Conservation (phyloP, 2,113 vertebrate species). For the Alces alces region DNA sequence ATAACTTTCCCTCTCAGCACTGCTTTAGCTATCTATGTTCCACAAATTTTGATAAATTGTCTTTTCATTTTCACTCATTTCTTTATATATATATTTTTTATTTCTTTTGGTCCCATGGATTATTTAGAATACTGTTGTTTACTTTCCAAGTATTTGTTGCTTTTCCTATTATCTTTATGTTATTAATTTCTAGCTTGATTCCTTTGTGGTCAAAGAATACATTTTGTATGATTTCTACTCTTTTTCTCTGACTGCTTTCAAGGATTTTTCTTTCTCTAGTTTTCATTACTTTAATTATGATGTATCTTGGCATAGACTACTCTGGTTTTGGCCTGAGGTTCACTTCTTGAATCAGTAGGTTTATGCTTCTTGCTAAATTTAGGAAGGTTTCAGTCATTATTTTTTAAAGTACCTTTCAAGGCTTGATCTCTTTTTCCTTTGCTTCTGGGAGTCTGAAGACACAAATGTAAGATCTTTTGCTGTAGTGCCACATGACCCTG, state of each 20-base stretch:
- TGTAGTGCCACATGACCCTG: not conserved
- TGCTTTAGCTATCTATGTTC: not conserved
- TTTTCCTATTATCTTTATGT: not conserved
- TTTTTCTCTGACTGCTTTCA: not conserved
- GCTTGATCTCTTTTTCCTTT: not conserved
- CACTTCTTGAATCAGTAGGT: not conserved
- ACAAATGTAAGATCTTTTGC: not conserved
- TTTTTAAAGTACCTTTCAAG: not conserved
- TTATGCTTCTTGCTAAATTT: not conserved
- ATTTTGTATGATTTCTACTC: not conserved
- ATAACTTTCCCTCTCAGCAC: not conserved
- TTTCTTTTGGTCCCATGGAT: not conserved
- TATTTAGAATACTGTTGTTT: not conserved
- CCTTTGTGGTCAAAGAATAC: not conserved
- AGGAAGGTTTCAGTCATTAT: not conserved
- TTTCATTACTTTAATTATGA: not conserved
- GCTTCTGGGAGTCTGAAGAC: not conserved
- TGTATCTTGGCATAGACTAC: not conserved
- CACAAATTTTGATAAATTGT: not conserved
- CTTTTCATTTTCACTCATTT: not conserved
- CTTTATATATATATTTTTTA: not conserved
- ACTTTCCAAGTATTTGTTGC: not conserved
- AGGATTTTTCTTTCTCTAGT: not conserved
- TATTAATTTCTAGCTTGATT: not conserved
- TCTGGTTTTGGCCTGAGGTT: not conserved